Conservation (phyloP, 2,113 vertebrate genomes). For the Aix galericulata region DNA sequence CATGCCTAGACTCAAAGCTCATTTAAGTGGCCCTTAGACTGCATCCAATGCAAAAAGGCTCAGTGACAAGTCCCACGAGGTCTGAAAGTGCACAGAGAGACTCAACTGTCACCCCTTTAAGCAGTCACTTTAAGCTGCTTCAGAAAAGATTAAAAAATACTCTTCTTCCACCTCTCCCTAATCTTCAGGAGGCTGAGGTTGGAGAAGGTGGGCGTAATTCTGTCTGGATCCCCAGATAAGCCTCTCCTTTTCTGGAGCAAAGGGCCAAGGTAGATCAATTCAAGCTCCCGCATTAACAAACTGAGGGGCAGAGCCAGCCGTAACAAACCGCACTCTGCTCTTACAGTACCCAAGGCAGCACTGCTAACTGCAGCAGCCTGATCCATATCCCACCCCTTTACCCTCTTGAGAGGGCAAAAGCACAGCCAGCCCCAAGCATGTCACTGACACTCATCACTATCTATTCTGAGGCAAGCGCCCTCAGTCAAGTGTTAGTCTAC, state of each 20-base stretch:
- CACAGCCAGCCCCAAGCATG: not conserved
- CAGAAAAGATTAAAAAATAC: not conserved
- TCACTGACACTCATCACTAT: constrained; percentile 32
- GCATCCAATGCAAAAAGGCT: not conserved
- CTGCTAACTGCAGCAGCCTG: fast-evolving
- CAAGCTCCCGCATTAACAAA: not conserved
- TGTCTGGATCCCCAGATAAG: not conserved
- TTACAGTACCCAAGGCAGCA: not conserved
- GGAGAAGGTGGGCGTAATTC: not conserved
- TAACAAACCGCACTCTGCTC: not conserved
- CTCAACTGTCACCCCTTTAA: not conserved
- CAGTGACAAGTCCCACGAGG: not conserved
- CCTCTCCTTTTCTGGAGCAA: not conserved
- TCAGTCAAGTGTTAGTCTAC: not conserved
- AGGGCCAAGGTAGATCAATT: not conserved
- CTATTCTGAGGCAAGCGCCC: constrained; percentile 14
- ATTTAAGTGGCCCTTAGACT: not conserved
- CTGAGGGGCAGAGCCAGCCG: not conserved
- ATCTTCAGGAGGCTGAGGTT: not conserved
- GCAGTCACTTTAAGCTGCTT: not conserved
- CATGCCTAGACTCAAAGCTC: not conserved
- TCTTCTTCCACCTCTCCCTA: not conserved
- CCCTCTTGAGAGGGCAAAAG: not conserved
- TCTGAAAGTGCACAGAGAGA: not conserved
- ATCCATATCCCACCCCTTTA: not conserved